Evolutionary conservation across 2,888 invertebrate genomes (phyloP), one percentile per base, ranked within the genome.

Genomic region (Cetonia aurata): DNA sequence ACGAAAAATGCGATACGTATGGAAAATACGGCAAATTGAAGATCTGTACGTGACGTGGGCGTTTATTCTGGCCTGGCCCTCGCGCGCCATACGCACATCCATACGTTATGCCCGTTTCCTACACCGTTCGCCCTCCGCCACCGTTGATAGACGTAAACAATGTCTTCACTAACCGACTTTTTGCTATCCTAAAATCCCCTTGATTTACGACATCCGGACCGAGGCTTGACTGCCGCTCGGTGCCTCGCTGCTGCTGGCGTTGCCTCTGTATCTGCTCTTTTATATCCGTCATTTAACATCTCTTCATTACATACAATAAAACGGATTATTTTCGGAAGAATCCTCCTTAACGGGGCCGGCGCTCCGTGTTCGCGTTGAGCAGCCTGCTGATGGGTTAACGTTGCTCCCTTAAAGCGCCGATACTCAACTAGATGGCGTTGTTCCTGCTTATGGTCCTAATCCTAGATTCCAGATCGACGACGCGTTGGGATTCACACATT

Each of bases 131-230:
- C 42, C 19, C 59, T 44, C 44, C 44, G 10, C 59, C 59, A 44
- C 59, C 75, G 77, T 60, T 75, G 77, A 79, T 74, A 75, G 79
- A 79, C 75, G 78, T 79, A 79, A 79, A 79, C 79, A 79, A 78
- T 77, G 77, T 77, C 77, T 77, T 77, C 75, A 73, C 75, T 75
- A 72, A 74, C 70, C 70, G 72, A 72, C 73, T 76, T 77, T 78
- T 77, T 77, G 75, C 77, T 75, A 77, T 77, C 77, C 77, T 77
- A 78, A 77, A 69, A 77, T 77, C 73, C 71, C 48, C 73, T 73
- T 77, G 78, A 78, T 78, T 78, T 78, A 78, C 69, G 76, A 77
- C 78, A 78, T 77, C 78, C 78, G 77, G 78, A 70, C 62, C 68
- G 53, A 59, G 69, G 60, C 60, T 69, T 69, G 69, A 69, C 69